Percentiles rank a stretch among this genome's conserved stretches.
phyloP scores from a whole-genome alignment of 2,113 vertebrate genomes.

The Micromys minutus region DNA sequence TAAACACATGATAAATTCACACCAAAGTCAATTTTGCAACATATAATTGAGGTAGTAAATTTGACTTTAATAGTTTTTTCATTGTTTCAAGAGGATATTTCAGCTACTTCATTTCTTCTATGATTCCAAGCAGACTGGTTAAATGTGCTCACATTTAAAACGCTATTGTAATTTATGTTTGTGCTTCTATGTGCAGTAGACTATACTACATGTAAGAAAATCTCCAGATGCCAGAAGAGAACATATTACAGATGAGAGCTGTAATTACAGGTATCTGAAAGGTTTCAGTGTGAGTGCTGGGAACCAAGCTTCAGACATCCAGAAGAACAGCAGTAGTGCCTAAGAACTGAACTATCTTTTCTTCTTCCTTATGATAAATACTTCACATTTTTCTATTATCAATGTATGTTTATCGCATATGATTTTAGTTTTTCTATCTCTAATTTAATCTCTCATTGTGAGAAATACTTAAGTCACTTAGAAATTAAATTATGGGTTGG shows the following conservation, averaged over 20 bases:
- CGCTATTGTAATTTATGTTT: background rate
- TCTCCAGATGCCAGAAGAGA: background rate
- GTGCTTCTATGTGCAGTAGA: background rate
- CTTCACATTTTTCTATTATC: background rate
- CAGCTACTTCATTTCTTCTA: background rate
- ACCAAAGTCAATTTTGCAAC: background rate
- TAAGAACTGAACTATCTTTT: background rate
- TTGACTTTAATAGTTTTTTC: background rate
- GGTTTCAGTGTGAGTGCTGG: background rate
- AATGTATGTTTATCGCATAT: background rate
- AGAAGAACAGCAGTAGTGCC: background rate
- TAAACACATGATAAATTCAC: background rate
- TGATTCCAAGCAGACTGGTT: background rate
- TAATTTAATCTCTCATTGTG: conserved; percentile 12
- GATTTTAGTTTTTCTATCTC: background rate
- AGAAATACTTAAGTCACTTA: background rate
- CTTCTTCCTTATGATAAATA: too few species aligned
- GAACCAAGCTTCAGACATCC: background rate
- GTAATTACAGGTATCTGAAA: background rate
- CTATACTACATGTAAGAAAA: too few species aligned
- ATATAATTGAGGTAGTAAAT: background rate
- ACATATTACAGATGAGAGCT: too few species aligned
- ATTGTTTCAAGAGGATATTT: background rate
- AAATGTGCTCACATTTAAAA: background rate
- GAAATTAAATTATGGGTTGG: background rate